Conservation (phyloP, 2,888 invertebrate species). For the Drosophila rubida region DNA sequence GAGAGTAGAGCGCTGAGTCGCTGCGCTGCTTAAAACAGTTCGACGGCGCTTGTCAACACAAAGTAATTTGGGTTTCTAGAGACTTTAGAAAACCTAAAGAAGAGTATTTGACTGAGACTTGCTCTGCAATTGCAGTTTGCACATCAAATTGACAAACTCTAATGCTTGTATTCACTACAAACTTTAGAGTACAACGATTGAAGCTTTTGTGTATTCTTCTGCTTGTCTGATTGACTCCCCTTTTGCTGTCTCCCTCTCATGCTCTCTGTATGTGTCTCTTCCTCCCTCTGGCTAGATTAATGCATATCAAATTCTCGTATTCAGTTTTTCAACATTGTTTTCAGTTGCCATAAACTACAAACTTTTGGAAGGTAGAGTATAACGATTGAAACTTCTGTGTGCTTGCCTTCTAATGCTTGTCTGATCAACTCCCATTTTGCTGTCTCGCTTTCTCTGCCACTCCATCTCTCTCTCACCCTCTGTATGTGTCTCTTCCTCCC, state of each 20-base stretch:
- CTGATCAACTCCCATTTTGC: neutral
- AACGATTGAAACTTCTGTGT: neutral
- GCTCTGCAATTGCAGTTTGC: too few species aligned
- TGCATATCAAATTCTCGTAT: too few species aligned
- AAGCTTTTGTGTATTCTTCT: neutral
- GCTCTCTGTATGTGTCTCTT: neutral
- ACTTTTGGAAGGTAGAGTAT: slow-evolving; percentile 18
- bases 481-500: neutral
- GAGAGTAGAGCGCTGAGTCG: neutral
- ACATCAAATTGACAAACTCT: too few species aligned
- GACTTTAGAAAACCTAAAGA: too few species aligned
- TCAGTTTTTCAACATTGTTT: too few species aligned
- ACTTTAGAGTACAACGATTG: neutral
- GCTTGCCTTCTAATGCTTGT: slow-evolving; percentile 2
- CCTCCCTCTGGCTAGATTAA: neutral
- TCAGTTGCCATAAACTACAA: too few species aligned
- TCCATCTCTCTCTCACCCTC: neutral
- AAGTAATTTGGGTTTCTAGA: too few species aligned
- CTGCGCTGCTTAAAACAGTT: neutral
- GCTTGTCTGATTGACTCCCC: slow-evolving; percentile 2
- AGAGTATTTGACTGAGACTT: too few species aligned
- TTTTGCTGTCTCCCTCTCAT: neutral
- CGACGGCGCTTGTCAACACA: neutral
- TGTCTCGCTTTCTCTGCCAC: too few species aligned
- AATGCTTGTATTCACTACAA: too few species aligned